A percentile compares a stretch with the other conserved stretches of the same genome.
Evolutionary conservation across 1,140 invertebrate species (phyloP).

Genomic region (Vanessa atalanta): DNA sequence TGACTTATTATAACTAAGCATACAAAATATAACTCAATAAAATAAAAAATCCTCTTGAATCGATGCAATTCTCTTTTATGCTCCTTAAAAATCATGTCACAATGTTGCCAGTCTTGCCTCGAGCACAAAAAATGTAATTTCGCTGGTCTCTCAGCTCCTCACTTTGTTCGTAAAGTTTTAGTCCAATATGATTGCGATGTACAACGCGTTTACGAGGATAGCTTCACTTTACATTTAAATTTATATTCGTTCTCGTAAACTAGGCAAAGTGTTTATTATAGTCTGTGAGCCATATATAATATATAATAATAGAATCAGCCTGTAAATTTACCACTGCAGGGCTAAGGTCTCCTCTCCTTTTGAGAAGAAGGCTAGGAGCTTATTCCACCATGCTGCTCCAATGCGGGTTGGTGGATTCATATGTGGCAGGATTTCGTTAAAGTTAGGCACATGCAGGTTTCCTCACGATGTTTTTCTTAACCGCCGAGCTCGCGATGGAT

Average conservation of each 20-base stretch:
- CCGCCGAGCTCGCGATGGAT: too few relatives aligned
- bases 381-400: too few relatives aligned
- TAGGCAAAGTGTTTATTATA: not conserved
- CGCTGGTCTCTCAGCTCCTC: not conserved
- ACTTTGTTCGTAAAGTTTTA: not conserved
- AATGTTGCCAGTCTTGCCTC: not conserved
- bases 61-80: slow-evolving; percentile 1
- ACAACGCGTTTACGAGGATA: not conserved
- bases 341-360: too few relatives aligned
- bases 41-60: not conserved
- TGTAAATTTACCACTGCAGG: too few relatives aligned
- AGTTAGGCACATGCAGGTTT: too few relatives aligned
- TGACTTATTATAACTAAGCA: too few relatives aligned
- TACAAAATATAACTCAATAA: not conserved
- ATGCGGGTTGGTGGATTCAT: too few relatives aligned
- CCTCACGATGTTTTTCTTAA: too few relatives aligned
- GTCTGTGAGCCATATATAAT: not conserved
- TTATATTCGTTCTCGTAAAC: not conserved
- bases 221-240: not conserved
- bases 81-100: not conserved
- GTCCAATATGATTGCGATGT: slow-evolving; percentile 9
- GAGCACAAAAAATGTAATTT: slow-evolving; percentile 9
- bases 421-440: too few relatives aligned
- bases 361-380: too few relatives aligned
- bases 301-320: too few relatives aligned